Evolutionary conservation across 2,888 invertebrate species (phyloP), one percentile per base, ranked within the genome.

Genomic region (Antitype chi): DNA sequence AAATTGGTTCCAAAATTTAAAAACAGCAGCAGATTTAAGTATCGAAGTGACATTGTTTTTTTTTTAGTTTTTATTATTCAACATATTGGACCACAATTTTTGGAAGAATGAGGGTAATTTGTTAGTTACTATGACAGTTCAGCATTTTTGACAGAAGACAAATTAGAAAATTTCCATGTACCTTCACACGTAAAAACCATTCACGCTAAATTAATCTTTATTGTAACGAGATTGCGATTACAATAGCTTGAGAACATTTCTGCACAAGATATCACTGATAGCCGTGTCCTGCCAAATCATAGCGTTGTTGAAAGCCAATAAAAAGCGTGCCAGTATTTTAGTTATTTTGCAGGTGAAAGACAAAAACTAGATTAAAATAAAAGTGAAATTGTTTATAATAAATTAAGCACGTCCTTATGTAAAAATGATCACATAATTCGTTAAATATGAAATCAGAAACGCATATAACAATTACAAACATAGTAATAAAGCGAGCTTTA

Each of bases 401-500:
- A 32, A 52, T 32, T 32, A 57, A 43, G 17, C 28, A 57, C 52
- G 59, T 59, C 53, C 20, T 47, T 52, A 13, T 3, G 13, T 74
- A 32, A 87, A 84, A 81, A 87, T 89, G 83, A 64, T 52, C 59
- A 49, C 71, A 63, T 78, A 66, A 80, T 76, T 43, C 49, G 47
- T 66, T 66, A 78, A 85, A 70, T 82, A 88, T 85, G 88, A 84
- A 67, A 59, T 53, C 32, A 63, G 82, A 84, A 66, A 81, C 74
- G 23, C 85, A 84, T 79, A 84, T 89, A 70, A 85, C 80, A 28
- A 81, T 92, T 71, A 81, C 71, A 20, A 87, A 87, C 57, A 86
- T 87, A 74, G 76, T 81, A 32, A 79, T 90, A 47, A 90, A 84
- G 49, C 89, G 89, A 28, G 89, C 90, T 17, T 89, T 93, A 82